These are phyloP conservation scores for Halictus quadricinctus DNA, from an alignment of 2,888 invertebrate genomes.

Conservation along the genomic window DNA sequence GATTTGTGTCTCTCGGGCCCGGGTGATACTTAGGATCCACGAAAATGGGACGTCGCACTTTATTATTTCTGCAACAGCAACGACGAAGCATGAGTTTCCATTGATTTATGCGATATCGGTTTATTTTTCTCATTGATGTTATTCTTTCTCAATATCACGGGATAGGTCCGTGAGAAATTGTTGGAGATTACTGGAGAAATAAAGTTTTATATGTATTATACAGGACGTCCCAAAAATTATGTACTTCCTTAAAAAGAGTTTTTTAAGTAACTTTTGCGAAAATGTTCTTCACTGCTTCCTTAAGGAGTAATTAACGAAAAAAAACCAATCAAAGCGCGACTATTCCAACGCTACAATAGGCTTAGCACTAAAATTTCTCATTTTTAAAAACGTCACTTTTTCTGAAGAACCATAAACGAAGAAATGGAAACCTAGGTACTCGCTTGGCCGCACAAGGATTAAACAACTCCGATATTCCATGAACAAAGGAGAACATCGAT, in stretches of 20 bases:
- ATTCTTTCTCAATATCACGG: not conserved
- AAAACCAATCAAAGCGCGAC: too few species aligned
- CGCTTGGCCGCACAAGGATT: not conserved
- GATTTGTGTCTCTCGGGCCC: conserved; percentile 59
- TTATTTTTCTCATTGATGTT: not conserved
- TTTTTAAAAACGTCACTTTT: not conserved
- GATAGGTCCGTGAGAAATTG: not conserved
- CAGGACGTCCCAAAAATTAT: too few species aligned
- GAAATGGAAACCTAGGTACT: not conserved
- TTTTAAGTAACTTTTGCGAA: too few species aligned
- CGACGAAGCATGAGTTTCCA: not conserved
- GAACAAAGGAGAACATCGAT: not conserved
- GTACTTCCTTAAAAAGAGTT: too few species aligned
- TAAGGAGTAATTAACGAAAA: too few species aligned
- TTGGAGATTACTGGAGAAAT: not conserved
- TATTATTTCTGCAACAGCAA: not conserved
- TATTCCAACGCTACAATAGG: too few species aligned
- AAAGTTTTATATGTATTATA: not conserved
- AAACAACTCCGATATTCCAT: not conserved
- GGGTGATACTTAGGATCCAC: not conserved
- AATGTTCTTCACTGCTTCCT: too few species aligned
- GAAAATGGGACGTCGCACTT: not conserved
- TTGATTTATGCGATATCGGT: not conserved
- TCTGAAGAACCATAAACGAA: not conserved
- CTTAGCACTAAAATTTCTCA: not conserved